Evolutionary conservation across 2,797 vertebrate genomes (phyloP), one percentile per base, ranked within the genome.

Genomic region (Acestrorhynchus altus): DNA sequence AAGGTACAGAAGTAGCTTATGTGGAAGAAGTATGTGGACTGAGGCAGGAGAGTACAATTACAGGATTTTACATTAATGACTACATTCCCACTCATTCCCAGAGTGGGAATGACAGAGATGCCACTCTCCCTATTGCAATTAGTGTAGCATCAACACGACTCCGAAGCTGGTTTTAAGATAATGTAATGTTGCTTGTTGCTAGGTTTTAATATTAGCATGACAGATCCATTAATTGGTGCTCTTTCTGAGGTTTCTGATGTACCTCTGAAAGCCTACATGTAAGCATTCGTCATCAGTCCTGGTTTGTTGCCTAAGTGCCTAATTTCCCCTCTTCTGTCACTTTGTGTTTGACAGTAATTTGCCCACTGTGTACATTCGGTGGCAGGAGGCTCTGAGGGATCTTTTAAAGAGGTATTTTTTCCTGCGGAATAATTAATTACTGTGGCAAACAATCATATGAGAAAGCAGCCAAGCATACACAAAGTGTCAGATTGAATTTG

Each of bases 371-470:
- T 76, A 67, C 44, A 72, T 69, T 52, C 57, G 22, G 31, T 59
- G 69, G 61, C 79, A 69, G 54, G 16, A 28, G 47, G 42, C 65
- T 77, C 68, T 39, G 40, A 35, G 67, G 64, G 73, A 61, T 78
- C 65, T 54, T 60, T 74, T 49, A 78, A 76, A 70, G 44, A 76
- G 67, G 28, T 51, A 9, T 54, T 59, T 77, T 54, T 44, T 51
- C 73, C 42, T 64, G 39, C 56, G 28, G 51, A 69, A 74, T 69
- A 78, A 44, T 81, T 83, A 82, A 83, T 85, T 82, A 85, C 76
- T 56, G 20, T 78, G 70, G 72, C 82, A 85, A 78, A 80, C 72
- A 78, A 76, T 78, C 22, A 72, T 59, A 60, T n/a, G 59, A 68
- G 70, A 73, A 56, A 56, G 80, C 79, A 77, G 39, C 76, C 64